Conservation (phyloP, 2,888 invertebrate genomes). For the Ceraclea dissimilis region DNA sequence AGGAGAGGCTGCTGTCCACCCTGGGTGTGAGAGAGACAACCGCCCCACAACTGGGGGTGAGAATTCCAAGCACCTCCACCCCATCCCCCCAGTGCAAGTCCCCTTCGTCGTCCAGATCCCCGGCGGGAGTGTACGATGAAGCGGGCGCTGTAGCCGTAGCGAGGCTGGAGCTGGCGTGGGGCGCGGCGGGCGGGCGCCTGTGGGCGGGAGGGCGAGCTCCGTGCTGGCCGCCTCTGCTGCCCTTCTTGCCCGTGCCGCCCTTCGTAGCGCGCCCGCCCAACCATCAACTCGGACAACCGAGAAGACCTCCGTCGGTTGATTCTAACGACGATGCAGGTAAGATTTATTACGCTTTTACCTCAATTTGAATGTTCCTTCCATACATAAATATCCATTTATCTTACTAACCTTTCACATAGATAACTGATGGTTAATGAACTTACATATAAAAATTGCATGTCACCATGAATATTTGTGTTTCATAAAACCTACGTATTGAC, state of each 20-base stretch:
- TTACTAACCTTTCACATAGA: no score
- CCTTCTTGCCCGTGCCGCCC: slow-evolving; percentile 23
- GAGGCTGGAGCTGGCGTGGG: slow-evolving; percentile 25
- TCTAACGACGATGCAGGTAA: slow-evolving; percentile 24
- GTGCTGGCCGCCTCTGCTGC: slow-evolving; percentile 23
- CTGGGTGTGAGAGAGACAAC: not conserved
- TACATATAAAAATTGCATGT: no score
- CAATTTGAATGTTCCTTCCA: not conserved
- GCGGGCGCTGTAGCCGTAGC: slow-evolving; percentile 31
- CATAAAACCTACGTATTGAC: no score
- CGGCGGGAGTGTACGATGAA: slow-evolving; percentile 4
- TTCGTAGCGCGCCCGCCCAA: slow-evolving; percentile 18
- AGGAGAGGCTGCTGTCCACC: not conserved
- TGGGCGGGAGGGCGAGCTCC: slow-evolving; percentile 24
- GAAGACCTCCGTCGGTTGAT: slow-evolving; percentile 21
- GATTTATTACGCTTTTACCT: not conserved
- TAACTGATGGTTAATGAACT: no score
- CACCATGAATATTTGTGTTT: no score
- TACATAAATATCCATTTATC: no score
- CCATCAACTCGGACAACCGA: slow-evolving; percentile 4
- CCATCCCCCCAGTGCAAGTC: not conserved
- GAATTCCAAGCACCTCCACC: not conserved
- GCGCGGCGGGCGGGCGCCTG: slow-evolving; percentile 27
- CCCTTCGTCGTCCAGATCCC: not conserved
- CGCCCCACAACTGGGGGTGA: not conserved